Evolutionary conservation across 2,888 invertebrate species (phyloP), one percentile per base, ranked within the genome.

Genomic region (Stenodera caucasica): DNA sequence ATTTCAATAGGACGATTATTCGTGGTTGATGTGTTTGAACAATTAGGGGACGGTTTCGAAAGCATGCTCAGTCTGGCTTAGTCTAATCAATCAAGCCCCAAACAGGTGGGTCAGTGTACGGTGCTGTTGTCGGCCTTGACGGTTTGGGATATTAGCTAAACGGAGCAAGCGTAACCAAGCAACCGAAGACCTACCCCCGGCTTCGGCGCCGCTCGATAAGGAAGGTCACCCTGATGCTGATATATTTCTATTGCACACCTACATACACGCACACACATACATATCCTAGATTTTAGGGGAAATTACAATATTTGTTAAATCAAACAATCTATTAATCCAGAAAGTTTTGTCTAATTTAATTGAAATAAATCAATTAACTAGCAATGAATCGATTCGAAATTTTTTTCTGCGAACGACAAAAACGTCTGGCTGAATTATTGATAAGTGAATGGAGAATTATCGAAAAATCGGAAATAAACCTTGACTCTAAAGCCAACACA

Each of bases 91-190:
- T 60, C 60, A 60, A 57, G 60, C 60, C 15, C 45, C 57, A 60
- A 60, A 60, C 60, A 62, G 58, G 64, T 62, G 66, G 64, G 66
- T 64, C 66, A 66, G 62, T 66, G 58, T 62, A 58, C 60, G 55
- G 57, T 61, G 58, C 58, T 60, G 55, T 49, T 58, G 53, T 60
- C 58, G 62, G 33, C 66, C 62, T 64, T 66, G 64, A 64, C 64
- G 60, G 60, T 57, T 53, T 57, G 29, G 60, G 57, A 60, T 60
- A 60, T 60, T 52, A 60, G 60, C 60, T 60, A n/a, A 57, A 51
- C 52, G 45, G 45, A 45, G 45, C 45, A 45, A 37, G 55, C 61
- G 66, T 66, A 66, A 59, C 66, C 57, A 57, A 54, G 66, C 66
- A 64, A 66, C 45, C 62, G 57, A 58, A 51, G 61, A 57, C 60